Evolutionary conservation across 2,113 vertebrate species (phyloP).

Genomic region (Lontra canadensis): DNA sequence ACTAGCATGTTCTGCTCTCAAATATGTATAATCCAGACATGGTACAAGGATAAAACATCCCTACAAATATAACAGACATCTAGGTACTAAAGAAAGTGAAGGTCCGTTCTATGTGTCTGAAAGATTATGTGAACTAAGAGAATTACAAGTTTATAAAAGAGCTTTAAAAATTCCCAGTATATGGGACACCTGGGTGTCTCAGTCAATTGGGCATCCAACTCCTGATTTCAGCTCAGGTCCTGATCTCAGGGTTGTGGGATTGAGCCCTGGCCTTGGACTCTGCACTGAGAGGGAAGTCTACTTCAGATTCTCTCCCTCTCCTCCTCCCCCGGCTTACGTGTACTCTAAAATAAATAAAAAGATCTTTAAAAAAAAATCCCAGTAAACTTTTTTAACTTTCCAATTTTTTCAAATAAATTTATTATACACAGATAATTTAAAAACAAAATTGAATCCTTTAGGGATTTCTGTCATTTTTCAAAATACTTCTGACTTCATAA

Average conservation of each 20-base stretch:
- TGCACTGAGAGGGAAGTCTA: background rate
- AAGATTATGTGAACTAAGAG: background rate
- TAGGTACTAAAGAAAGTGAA: background rate
- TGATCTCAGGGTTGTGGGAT: background rate
- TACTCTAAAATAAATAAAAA: background rate
- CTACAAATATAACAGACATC: background rate
- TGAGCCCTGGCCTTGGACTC: background rate
- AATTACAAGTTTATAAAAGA: background rate
- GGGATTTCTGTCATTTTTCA: conserved; percentile 17
- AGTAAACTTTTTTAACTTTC: background rate
- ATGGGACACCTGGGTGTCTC: background rate
- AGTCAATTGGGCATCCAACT: background rate
- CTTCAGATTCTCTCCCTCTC: background rate
- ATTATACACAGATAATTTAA: background rate
- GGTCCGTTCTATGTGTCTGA: background rate
- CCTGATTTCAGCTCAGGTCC: background rate
- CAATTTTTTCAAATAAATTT: background rate
- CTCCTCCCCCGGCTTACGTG: background rate
- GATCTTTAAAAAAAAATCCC: background rate
- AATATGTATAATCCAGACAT: conserved; percentile 5
- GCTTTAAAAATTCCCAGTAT: background rate
- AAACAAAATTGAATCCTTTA: background rate
- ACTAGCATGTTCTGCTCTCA: background rate
- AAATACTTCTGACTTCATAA: conserved; percentile 36
- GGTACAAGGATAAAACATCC: background rate